Evolutionary conservation across 2,888 invertebrate genomes (phyloP).

Genomic region (Andrena hattorfiana): DNA sequence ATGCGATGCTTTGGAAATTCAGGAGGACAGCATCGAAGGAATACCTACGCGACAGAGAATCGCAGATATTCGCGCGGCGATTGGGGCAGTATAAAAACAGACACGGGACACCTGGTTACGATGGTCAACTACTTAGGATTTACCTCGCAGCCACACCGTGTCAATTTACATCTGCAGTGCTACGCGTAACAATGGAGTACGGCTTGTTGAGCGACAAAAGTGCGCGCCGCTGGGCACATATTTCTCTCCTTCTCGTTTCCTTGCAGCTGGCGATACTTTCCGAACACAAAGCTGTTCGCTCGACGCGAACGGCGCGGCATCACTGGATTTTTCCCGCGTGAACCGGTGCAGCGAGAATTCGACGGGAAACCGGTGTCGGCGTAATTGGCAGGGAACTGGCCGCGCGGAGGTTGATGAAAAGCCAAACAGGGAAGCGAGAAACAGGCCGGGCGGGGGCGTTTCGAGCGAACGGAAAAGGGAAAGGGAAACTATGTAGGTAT

Average conservation of each 20-base stretch:
- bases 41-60: not conserved
- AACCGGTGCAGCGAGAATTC: constrained; percentile 35
- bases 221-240: not conserved
- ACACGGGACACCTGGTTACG: constrained; percentile 3
- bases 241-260: not conserved
- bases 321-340: constrained; percentile 14
- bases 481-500: not conserved
- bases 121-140: not conserved
- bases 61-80: not conserved
- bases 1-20: too few species aligned
- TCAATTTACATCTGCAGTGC: not conserved
- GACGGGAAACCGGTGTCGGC: constrained; percentile 37
- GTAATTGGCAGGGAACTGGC: constrained; percentile 53
- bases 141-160: not conserved
- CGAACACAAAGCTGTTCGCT: constrained; percentile 20
- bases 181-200: not conserved
- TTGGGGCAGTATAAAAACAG: not conserved
- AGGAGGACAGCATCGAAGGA: too few species aligned
- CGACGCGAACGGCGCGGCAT: not conserved
- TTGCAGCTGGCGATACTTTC: not conserved
- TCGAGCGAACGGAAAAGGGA: not conserved
- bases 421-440: constrained; percentile 36
- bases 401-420: constrained; percentile 36
- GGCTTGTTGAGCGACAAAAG: not conserved
- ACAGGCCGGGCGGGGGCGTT: constrained; percentile 3